Evolutionary conservation across 2,113 vertebrate species (phyloP).

Genomic region (Rhadina sibilatrix): DNA sequence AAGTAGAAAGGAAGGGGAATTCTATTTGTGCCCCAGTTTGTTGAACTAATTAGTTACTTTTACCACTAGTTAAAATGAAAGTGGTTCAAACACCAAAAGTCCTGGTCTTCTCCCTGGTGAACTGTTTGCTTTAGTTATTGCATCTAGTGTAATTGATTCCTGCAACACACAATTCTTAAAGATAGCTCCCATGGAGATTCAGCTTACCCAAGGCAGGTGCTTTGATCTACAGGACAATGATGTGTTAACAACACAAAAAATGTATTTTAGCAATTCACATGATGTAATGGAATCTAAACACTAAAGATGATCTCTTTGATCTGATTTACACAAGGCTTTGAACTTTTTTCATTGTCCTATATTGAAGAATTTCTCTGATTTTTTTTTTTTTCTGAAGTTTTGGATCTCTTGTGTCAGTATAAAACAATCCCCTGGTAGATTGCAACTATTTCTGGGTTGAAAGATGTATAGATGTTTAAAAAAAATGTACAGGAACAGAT

Average conservation of each 20-base stretch:
- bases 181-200: background rate
- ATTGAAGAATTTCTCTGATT: background rate
- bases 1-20: background rate
- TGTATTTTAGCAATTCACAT: background rate
- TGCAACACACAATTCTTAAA: background rate
- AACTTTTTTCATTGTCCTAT: background rate
- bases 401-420: background rate
- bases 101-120: background rate
- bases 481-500: background rate
- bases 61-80: background rate
- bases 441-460: background rate
- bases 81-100: background rate
- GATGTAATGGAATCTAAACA: background rate
- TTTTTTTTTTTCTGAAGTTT: background rate
- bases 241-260: background rate
- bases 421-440: background rate
- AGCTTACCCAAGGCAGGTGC: background rate
- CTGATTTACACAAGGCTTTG: background rate
- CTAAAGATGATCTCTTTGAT: background rate
- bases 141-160: background rate
- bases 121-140: background rate
- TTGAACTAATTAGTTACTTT: background rate
- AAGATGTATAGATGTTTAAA: background rate
- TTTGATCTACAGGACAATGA: slow-evolving; percentile 17
- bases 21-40: background rate